Base-by-base conservation (phyloP, 1,140 invertebrate species). In the Temnothorax longispinosus region DNA sequence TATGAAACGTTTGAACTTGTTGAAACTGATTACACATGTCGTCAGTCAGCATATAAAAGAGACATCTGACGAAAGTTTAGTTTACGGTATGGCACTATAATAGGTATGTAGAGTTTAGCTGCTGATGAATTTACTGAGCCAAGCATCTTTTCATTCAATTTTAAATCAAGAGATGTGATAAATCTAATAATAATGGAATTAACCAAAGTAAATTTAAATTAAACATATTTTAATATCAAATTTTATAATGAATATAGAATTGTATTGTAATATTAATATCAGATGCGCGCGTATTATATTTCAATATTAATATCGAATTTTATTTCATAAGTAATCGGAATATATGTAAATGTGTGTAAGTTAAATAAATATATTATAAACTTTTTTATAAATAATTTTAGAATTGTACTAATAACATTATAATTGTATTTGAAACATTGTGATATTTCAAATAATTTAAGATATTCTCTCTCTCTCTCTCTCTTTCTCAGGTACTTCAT, bases 1-100 rank as follows among this genome's bases (percentile, higher is more conserved):
- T 78, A 74, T 58, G 64, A 56, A 69, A 54, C 58, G 41, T 72
- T 67, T 69, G 52, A 88, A 69, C 54, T 87, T 85, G 69, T 21
- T 41, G 13, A 62, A 74, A 74, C 18, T 84, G n/a, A 15, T 50
- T 84, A 47, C 27, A 60, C 41, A 41, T n/a, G 21, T 35, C 44
- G 60, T 21, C 13, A 60, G 27, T 54, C 47, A 13, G 50, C 18
- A 41, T 80, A 52, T n/a, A 41, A 67, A 80, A 35, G 44, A 27
- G 7, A 47, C n/a, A 21, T n/a, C 2, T 38, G 13, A 27, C 21
- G 54, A 32, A 54, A 67, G 5, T 27, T 54, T 35, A 5, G 21
- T 32, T 35, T 60, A 32, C 11, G n/a, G 11, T 10, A 38, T 13
- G 8, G 44, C 21, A 7, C 0, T 15, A 21, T 18, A 62, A 77